Evolutionary conservation across 2,888 invertebrate genomes (phyloP).

Genomic region (Athalia cordata): DNA sequence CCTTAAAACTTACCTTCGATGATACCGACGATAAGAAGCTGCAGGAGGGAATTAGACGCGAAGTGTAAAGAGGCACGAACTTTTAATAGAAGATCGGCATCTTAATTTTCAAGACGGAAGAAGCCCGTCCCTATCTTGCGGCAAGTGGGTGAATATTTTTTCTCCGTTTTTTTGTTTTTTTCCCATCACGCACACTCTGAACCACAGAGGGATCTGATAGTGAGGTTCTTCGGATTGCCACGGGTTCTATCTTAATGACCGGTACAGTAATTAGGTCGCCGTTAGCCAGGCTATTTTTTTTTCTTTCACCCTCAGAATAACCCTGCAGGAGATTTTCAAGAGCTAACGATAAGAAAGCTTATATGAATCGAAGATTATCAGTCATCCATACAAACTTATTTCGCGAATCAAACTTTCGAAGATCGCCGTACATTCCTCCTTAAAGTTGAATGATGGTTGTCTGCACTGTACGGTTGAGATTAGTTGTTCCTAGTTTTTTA

Average conservation of each 20-base stretch:
- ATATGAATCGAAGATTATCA: background rate
- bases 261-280: slow-evolving; percentile 33
- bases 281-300: slow-evolving; percentile 14
- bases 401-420: background rate
- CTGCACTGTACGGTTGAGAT: slow-evolving; percentile 5
- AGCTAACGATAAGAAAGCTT: slow-evolving; percentile 11
- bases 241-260: slow-evolving; percentile 33
- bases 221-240: slow-evolving; percentile 19
- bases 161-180: background rate
- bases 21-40: background rate
- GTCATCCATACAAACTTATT: slow-evolving; percentile 4
- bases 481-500: slow-evolving; percentile 18
- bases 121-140: slow-evolving; percentile 11
- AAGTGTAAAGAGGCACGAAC: slow-evolving; percentile 9
- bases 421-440: slow-evolving; percentile 7
- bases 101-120: slow-evolving; percentile 28
- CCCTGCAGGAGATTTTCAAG: background rate
- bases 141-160: slow-evolving; percentile 12
- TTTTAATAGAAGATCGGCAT: slow-evolving; percentile 26
- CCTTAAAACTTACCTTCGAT: no score
- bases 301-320: background rate
- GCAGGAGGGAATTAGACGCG: slow-evolving; percentile 8
- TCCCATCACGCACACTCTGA: background rate
- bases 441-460: slow-evolving; percentile 24
- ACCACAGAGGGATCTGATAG: slow-evolving; percentile 24